phyloP scores from a whole-genome alignment of 2,113 vertebrate species.

The Chaetorhynchus papuensis region DNA sequence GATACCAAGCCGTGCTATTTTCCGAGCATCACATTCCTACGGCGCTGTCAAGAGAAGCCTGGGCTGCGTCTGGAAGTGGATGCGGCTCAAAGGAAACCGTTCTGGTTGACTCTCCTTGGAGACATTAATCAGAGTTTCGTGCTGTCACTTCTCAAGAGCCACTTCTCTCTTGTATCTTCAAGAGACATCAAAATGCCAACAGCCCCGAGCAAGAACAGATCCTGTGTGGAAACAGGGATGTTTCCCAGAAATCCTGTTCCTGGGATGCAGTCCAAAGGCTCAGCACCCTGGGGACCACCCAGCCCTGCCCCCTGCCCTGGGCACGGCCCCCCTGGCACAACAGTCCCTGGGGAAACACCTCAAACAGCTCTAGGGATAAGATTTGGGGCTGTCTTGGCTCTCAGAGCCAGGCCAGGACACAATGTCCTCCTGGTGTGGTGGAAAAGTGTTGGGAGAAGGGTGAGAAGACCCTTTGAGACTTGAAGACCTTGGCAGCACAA shows the following conservation, averaged over 20 bases:
- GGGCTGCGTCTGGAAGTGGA: background rate
- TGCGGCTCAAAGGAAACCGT: background rate
- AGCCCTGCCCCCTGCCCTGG: background rate
- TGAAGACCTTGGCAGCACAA: background rate
- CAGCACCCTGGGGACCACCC: background rate
- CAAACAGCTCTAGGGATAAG: background rate
- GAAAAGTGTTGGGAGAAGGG: background rate
- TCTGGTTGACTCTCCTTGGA: slow-evolving; percentile 23
- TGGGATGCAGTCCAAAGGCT: background rate
- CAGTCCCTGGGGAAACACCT: background rate
- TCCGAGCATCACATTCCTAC: background rate
- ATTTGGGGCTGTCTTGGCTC: background rate
- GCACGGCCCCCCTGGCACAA: background rate
- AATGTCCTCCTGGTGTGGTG: background rate
- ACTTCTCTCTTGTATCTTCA: background rate
- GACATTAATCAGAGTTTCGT: slow-evolving; percentile 24
- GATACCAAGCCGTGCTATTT: background rate
- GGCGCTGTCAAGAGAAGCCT: background rate
- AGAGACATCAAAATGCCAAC: background rate
- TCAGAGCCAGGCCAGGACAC: background rate
- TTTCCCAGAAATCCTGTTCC: background rate
- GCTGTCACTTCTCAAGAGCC: slow-evolving; percentile 15
- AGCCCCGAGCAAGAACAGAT: background rate
- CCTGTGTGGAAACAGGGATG: background rate
- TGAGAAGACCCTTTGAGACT: background rate